A percentile compares a stretch with the other conserved stretches of the same genome.
Evolutionary conservation across 2,113 vertebrate species (phyloP).

Genomic region (Melospiza melodia): DNA sequence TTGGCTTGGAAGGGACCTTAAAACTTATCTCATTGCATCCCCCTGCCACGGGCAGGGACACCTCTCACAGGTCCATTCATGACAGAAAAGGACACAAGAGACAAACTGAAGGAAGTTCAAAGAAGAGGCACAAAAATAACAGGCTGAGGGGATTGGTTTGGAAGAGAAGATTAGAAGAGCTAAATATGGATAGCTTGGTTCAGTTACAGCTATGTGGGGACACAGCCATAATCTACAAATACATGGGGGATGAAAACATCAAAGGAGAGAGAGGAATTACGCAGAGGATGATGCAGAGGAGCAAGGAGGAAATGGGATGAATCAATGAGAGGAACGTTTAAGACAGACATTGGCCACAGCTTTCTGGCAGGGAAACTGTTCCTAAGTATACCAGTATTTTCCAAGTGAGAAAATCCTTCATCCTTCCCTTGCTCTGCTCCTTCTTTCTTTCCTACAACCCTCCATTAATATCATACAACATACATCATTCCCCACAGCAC

Average conservation of each 20-base stretch:
- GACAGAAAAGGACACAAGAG: background rate
- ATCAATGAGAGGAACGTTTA: background rate
- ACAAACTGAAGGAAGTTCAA: background rate
- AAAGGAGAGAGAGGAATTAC: background rate
- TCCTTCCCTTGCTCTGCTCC: background rate
- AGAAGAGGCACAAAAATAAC: constrained; percentile 1
- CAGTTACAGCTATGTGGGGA: background rate
- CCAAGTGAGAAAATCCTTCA: background rate
- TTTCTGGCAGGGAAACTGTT: background rate
- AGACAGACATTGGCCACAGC: background rate
- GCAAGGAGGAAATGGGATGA: background rate
- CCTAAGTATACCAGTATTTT: background rate
- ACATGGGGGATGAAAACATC: background rate
- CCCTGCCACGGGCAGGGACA: background rate
- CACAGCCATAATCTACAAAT: background rate
- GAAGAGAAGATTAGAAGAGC: constrained; percentile 18
- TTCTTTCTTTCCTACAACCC: background rate
- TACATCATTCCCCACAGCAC: background rate
- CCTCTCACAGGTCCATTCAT: background rate
- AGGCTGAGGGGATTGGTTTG: background rate
- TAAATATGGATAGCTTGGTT: constrained; percentile 18
- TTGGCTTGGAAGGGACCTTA: background rate
- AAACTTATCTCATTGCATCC: background rate
- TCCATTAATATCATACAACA: background rate
- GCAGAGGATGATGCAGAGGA: background rate